Evolutionary conservation across 2,888 invertebrate genomes (phyloP).

Genomic region (Parochlus steinenii): DNA sequence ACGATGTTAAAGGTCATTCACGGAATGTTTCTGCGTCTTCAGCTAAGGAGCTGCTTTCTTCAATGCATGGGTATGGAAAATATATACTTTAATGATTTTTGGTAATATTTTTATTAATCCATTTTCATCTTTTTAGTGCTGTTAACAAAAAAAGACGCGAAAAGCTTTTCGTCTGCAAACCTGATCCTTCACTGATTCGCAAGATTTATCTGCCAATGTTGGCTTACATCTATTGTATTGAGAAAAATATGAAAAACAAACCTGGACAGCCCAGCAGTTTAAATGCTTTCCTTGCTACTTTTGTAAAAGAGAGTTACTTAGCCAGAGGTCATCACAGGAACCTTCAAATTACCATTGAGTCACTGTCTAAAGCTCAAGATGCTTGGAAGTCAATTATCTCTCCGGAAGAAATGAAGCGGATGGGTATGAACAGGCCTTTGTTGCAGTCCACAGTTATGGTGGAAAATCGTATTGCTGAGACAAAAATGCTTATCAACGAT

Average conservation of each 20-base stretch:
- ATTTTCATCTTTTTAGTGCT: no score
- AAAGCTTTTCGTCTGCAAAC: conserved; percentile 56
- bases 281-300: conserved; percentile 69
- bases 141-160: conserved; percentile 29
- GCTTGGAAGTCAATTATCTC: conserved; percentile 64
- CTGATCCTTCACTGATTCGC: conserved; percentile 56
- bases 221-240: conserved; percentile 71
- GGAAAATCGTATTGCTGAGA: conserved; percentile 42
- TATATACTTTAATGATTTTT: no score
- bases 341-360: conserved; percentile 38
- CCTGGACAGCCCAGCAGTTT: conserved; percentile 53
- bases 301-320: conserved; percentile 73
- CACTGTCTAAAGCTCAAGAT: conserved; percentile 54
- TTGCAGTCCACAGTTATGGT: conserved; percentile 55
- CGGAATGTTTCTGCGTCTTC: conserved; percentile 9
- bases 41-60: conserved; percentile 9
- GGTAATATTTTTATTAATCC: no score
- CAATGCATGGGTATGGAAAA: conserved; percentile 8
- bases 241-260: conserved; percentile 41
- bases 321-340: conserved; percentile 49
- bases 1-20: conserved; percentile 5
- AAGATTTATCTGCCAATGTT: conserved; percentile 69
- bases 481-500: conserved; percentile 48
- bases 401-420: conserved; percentile 46
- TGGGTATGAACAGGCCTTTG: conserved; percentile 45